Conservation (phyloP, 2,797 vertebrate genomes). For the Sphenopsis melanotis region DNA sequence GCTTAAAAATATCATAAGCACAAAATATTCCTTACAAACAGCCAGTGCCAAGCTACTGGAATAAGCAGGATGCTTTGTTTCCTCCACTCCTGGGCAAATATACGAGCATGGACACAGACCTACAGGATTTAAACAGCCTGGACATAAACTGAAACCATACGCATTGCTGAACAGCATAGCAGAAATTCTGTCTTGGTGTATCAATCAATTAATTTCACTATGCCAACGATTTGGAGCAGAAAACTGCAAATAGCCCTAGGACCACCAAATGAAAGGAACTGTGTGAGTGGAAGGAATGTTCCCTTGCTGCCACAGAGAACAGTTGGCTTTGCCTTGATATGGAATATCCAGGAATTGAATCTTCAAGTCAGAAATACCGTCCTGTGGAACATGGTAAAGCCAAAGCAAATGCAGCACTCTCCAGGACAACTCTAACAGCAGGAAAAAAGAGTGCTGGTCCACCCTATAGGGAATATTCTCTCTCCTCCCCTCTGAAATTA, state of each 20-base stretch:
- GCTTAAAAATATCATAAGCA: neutral
- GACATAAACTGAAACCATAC: neutral
- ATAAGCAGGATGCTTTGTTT: neutral
- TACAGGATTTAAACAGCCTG: neutral
- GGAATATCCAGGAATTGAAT: neutral
- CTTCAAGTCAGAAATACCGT: neutral
- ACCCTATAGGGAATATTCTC: accelerated
- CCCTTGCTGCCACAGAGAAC: neutral
- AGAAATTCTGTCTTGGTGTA: neutral
- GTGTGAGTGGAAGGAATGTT: neutral
- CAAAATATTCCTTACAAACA: neutral
- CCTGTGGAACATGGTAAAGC: neutral
- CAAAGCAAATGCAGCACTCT: neutral
- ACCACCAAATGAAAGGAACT: neutral
- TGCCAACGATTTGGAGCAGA: neutral
- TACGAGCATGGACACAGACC: accelerated
- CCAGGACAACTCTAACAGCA: neutral
- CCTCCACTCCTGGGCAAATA: neutral
- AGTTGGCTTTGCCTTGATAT: neutral
- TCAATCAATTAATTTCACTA: neutral
- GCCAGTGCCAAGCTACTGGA: neutral
- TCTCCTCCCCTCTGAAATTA: neutral
- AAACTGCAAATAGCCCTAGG: neutral
- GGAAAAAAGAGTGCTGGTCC: neutral
- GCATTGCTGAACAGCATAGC: neutral